A percentile compares a stretch with the other conserved stretches of the same genome.
Evolutionary conservation across 2,797 vertebrate species (phyloP).

Genomic region (Geotrypetes seraphini): DNA sequence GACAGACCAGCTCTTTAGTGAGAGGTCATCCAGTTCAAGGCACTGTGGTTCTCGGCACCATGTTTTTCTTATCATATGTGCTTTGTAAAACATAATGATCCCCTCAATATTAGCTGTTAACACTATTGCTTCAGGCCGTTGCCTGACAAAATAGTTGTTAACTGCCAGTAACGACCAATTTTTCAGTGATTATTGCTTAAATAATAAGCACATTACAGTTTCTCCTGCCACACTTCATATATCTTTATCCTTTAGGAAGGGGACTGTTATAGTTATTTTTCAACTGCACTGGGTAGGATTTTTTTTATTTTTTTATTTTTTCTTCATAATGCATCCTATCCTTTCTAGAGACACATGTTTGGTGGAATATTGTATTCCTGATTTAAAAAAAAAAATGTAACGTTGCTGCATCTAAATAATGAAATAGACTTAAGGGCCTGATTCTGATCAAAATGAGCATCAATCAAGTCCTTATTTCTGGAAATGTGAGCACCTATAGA

Average conservation of each 20-base stretch:
- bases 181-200: constrained; percentile 19
- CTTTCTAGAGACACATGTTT: too few relatives aligned
- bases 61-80: neutral
- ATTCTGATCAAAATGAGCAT: too few relatives aligned
- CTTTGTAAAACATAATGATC: constrained; percentile 12
- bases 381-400: too few relatives aligned
- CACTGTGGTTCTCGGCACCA: fast-evolving
- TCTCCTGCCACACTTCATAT: neutral
- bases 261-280: neutral
- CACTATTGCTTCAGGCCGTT: constrained; percentile 11
- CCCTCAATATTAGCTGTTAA: constrained; percentile 14
- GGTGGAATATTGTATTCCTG: too few relatives aligned
- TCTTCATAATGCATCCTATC: too few relatives aligned
- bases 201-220: constrained; percentile 2
- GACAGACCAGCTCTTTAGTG: too few relatives aligned
- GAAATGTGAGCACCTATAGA: too few relatives aligned
- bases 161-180: neutral
- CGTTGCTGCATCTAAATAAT: too few relatives aligned
- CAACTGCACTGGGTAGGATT: too few relatives aligned
- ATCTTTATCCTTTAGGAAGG: constrained; percentile 9
- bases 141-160: constrained; percentile 7
- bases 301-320: too few relatives aligned
- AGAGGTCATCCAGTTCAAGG: neutral
- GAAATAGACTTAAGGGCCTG: too few relatives aligned
- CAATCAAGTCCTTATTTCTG: too few relatives aligned